Base-by-base conservation (phyloP, 2,888 invertebrate species). In the Sialis lutaria region DNA sequence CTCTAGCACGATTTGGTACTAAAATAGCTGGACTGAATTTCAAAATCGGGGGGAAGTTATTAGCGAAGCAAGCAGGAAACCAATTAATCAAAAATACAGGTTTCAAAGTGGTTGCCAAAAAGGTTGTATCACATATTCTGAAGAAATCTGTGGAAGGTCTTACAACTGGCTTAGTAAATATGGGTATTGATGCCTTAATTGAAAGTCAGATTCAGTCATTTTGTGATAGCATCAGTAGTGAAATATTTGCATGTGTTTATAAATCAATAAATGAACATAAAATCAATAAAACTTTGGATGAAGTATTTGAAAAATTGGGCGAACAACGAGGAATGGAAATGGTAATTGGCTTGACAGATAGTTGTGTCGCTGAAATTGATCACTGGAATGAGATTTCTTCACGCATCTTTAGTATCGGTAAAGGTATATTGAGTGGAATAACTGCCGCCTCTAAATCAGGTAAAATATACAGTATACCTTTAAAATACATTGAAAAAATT, bases 171-270 rank as follows among this genome's bases (percentile, higher is more conserved):
- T 22, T 49, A 12, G 46, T 44, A 5, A 48, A 49, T 31, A 47
- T 35, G 41, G 43, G 44, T 32, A 32, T 50, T 44, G 48, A 49
- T 47, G 5, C 9, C 6, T 9, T 50, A 5, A 32, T 52, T 39
- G 45, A 52, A 34, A 48, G 48, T 6, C 33, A 50, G 30, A 42
- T 53, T 35, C 42, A 49, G 42, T 35, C 32, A 41, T 45, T 52
- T 35, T 49, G 50, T 31, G 48, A 52, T 12, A 42, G 34, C 12
- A 41, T 53, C 12, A 10, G 44, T 9, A 39, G 33, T 42, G 42
- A 10, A 4, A 42, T 52, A 37, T 34, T 50, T 7, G 37, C 42
- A 22, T 30, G 44, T 44, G 45, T 49, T 10, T 42, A 45, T 32
- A 12, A 37, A 4, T n/a, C 30, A 30, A 37, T 50, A 42, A 45